Conservation (phyloP, 64 coral and sea anemone genomes). For the Trachythela sp. region DNA sequence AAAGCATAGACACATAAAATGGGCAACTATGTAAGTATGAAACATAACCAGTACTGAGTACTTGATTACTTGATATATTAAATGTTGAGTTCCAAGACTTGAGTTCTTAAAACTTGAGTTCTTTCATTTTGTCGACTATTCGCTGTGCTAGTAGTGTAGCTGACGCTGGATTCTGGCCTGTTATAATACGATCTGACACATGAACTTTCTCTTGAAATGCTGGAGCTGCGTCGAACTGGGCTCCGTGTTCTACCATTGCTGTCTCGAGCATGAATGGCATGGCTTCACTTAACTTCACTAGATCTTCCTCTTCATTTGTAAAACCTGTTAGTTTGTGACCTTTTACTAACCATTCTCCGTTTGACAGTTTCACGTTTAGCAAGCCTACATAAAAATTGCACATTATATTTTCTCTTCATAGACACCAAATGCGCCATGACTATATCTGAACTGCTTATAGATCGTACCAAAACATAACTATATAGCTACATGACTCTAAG, state of each 20-base stretch:
- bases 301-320: slow-evolving; percentile 68
- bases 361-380: slow-evolving; percentile 81
- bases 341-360: slow-evolving; percentile 84
- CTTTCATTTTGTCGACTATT: slow-evolving; percentile 58
- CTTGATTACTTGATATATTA: no score
- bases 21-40: no score
- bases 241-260: slow-evolving; percentile 63
- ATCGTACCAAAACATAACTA: no score
- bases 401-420: neutral
- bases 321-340: slow-evolving; percentile 77
- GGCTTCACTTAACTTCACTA: slow-evolving; percentile 48
- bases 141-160: slow-evolving; percentile 70
- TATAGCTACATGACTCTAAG: no score
- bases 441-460: no score
- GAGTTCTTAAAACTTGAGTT: neutral
- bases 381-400: slow-evolving; percentile 49
- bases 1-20: no score
- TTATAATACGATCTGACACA: slow-evolving; percentile 49
- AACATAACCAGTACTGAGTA: no score
- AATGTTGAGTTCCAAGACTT: no score
- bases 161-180: slow-evolving; percentile 88
- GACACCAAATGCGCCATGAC: neutral
- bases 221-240: slow-evolving; percentile 38
- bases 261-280: slow-evolving; percentile 94
- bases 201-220: slow-evolving; percentile 51